Conservation (phyloP, 2,113 vertebrate species). For the Cygnus atratus region DNA sequence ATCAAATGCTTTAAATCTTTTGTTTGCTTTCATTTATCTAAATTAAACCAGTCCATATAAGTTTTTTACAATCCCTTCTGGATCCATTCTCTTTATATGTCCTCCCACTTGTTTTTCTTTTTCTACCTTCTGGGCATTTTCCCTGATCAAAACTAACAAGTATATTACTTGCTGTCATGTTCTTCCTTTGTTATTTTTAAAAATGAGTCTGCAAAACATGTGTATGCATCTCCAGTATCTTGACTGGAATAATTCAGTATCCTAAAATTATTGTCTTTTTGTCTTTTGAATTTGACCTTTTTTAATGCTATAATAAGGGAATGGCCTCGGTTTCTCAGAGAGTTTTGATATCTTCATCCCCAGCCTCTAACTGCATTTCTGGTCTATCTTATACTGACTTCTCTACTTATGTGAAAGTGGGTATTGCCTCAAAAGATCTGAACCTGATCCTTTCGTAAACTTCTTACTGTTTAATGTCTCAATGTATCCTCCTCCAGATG, state of each 20-base stretch:
- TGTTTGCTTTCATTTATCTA: neutral
- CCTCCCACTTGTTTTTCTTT: neutral
- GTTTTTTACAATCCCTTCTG: neutral
- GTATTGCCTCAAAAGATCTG: neutral
- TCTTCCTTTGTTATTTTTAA: neutral
- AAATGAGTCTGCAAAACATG: neutral
- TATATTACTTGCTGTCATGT: neutral
- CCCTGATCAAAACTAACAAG: neutral
- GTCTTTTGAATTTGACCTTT: neutral
- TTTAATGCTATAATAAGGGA: neutral
- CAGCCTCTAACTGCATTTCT: neutral
- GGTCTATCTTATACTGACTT: neutral
- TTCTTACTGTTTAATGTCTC: neutral
- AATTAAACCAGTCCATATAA: neutral
- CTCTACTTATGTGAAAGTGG: neutral
- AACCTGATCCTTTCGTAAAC: neutral
- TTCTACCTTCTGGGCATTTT: neutral
- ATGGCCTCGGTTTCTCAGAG: neutral
- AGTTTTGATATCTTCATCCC: neutral
- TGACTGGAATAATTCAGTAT: neutral
- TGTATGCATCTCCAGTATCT: neutral
- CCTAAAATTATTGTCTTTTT: neutral
- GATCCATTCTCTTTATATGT: neutral
- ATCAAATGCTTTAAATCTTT: neutral
- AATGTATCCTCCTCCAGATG: neutral